Percentiles rank a stretch among this genome's conserved stretches.
These are phyloP conservation scores for Collichthys lucidus DNA, from an alignment of 2,113 vertebrate species.

Conservation along the genomic window DNA sequence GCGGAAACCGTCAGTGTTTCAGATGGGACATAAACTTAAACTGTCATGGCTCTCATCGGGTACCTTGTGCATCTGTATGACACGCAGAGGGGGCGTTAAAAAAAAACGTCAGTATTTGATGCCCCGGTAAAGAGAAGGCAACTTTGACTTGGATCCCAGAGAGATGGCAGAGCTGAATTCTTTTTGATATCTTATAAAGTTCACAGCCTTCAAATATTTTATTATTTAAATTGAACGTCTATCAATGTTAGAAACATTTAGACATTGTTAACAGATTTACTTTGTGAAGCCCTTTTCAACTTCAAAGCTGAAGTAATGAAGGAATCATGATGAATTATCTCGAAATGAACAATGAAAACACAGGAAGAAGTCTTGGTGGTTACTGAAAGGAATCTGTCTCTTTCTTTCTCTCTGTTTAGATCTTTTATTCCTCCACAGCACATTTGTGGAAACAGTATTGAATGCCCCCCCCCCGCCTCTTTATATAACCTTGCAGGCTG, in stretches of 20 bases:
- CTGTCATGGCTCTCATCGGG: no score
- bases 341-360: neutral
- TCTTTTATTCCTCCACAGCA: slow-evolving; percentile 14
- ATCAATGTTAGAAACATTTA: neutral
- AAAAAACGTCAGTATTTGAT: no score
- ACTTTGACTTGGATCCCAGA: no score
- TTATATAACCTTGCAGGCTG: slow-evolving; percentile 45
- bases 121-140: no score
- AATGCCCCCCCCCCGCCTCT: neutral
- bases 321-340: neutral
- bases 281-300: neutral
- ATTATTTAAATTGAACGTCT: neutral
- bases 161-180: no score
- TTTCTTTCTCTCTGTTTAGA: neutral
- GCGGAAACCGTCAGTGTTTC: no score
- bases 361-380: neutral
- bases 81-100: no score
- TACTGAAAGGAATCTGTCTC: neutral
- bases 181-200: no score
- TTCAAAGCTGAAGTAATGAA: no score
- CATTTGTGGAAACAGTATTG: slow-evolving; percentile 14
- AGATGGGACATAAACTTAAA: no score
- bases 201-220: neutral
- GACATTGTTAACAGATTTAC: neutral
- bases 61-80: no score